Evolutionary conservation across 2,113 vertebrate species (phyloP), one percentile per base, ranked within the genome.

Genomic region (Microtus ochrogaster): DNA sequence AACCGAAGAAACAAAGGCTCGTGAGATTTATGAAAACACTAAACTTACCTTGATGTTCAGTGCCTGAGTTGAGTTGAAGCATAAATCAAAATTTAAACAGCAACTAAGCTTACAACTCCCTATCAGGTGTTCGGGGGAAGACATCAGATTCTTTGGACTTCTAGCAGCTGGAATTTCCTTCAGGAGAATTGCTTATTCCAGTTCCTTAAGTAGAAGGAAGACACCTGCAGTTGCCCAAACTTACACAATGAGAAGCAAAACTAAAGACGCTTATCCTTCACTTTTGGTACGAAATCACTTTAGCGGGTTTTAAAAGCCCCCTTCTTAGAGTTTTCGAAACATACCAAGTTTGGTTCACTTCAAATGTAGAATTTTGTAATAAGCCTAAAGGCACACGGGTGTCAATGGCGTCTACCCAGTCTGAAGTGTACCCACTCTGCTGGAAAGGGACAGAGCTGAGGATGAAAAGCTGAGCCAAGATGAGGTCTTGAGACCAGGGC

Each of bases 311-410:
- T 11, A 72, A 79, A 91, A 65, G 36, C 55, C 89, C 21, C 12
- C 78, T 79, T 93, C 47, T 65, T 72, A 73, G 5, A 26, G 10
- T 88, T 95, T 86, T 79, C 39, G 68, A 68, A 88, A 86, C 90
- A 49, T 68, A 58, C 9, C 17, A 10, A 68, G 33, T 24, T 94
- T 3, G 44, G 83, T 49, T 92, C 28, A 49, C 21, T 95, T 90
- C 6, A 66, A 33, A 36, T 68, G 9, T 68, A 65, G 52, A 47
- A 65, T 70, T 74, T 90, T 76, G 36, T 78, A 44, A 65, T n/a
- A 55, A 90, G 41, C 65, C 77, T 73, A 33, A 36, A 68, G 30
- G 21, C 4, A 95, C 12, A 41, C 0, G 28, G n/a, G 58, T 89
- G 17, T 82, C 83, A 70, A 85, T 66, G 61, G 92, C 87, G 21